These are phyloP conservation scores for Nesometra sesokonis DNA, from an alignment of 35 echinoderm and acorn worm genomes.

Conservation along the genomic window DNA sequence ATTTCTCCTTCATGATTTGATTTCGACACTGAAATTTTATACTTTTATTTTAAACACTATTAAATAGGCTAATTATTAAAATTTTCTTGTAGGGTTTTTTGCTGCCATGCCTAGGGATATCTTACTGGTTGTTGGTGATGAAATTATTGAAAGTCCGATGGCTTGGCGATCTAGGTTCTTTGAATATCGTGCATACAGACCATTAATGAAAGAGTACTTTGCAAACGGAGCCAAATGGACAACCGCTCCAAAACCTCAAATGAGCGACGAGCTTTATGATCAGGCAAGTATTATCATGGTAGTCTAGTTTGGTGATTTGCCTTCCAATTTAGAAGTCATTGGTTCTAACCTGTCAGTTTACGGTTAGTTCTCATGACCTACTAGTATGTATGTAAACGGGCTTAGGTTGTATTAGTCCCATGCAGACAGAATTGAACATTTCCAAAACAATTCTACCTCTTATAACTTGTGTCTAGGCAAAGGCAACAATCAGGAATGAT, in stretches of 20 bases:
- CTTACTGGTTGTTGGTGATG: neutral
- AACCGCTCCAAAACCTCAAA: slow-evolving; percentile 9
- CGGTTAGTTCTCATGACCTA: neutral
- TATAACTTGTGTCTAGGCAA: too few relatives aligned
- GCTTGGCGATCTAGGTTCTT: slow-evolving; percentile 2
- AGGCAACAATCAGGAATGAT: too few relatives aligned
- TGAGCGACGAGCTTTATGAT: slow-evolving; percentile 2
- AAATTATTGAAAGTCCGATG: slow-evolving; percentile 9
- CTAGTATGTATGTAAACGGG: neutral
- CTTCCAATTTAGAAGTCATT: too few relatives aligned
- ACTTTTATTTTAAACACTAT: too few relatives aligned
- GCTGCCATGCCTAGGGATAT: slow-evolving; percentile 2
- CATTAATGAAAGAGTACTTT: slow-evolving; percentile 6
- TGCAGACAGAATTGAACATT: too few relatives aligned
- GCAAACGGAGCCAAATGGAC: neutral
- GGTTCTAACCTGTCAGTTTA: too few relatives aligned
- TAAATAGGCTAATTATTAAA: neutral
- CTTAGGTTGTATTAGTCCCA: neutral
- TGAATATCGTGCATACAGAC: neutral
- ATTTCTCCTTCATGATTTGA: too few relatives aligned
- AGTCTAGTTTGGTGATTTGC: neutral
- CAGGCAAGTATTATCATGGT: neutral
- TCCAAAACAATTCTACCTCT: too few relatives aligned
- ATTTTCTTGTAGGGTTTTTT: neutral
- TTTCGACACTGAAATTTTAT: too few relatives aligned